Evolutionary conservation across 2,888 invertebrate genomes (phyloP).

Genomic region (Epistrophe grossulariae): DNA sequence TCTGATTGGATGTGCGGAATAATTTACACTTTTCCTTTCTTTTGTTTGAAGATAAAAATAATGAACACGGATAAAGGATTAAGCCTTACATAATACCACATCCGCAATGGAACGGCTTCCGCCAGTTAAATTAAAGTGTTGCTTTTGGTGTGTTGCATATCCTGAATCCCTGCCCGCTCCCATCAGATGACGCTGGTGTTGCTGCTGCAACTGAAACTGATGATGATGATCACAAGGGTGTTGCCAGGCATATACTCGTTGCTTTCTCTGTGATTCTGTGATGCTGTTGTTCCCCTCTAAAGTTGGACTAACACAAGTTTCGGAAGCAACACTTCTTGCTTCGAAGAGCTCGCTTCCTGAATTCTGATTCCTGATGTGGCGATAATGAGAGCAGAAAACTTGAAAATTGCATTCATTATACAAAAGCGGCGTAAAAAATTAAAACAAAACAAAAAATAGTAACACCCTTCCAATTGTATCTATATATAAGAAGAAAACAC

Average conservation of each 20-base stretch:
- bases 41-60: constrained; percentile 80
- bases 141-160: constrained; percentile 38
- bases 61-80: constrained; percentile 80
- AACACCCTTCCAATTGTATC: constrained; percentile 38
- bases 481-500: not conserved
- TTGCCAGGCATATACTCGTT: constrained; percentile 59
- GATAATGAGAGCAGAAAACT: constrained; percentile 80
- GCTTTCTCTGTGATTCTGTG: not conserved
- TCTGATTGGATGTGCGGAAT: constrained; percentile 80
- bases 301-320: constrained; percentile 38
- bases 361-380: constrained; percentile 76
- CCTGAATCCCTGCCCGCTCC: not conserved
- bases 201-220: constrained; percentile 23
- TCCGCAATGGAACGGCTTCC: constrained; percentile 79
- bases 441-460: constrained; percentile 16
- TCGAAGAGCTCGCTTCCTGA: constrained; percentile 56
- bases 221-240: constrained; percentile 46
- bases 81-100: constrained; percentile 77
- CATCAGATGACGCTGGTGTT: not conserved
- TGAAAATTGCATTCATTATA: constrained; percentile 83
- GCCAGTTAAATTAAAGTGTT: constrained; percentile 82
- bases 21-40: constrained; percentile 76
- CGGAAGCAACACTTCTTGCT: constrained; percentile 70
- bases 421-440: constrained; percentile 62
- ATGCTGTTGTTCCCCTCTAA: constrained; percentile 2